Conservation (phyloP, 2,797 vertebrate species). For the Heteromormyrus szaboi region DNA sequence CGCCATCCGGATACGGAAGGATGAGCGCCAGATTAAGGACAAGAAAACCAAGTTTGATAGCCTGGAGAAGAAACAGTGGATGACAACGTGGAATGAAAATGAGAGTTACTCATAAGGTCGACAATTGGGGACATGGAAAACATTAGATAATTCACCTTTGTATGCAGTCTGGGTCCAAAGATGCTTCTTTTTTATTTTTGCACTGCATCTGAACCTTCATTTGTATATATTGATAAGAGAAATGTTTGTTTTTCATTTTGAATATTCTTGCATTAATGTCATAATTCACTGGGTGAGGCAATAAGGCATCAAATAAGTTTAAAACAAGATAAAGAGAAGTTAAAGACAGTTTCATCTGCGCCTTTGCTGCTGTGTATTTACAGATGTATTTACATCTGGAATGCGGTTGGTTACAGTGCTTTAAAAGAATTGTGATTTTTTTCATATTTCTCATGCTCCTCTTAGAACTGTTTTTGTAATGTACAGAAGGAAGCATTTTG, state of each 20-base stretch:
- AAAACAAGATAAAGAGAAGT: conserved; percentile 17
- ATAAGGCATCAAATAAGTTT: neutral
- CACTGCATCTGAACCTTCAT: conserved; percentile 32
- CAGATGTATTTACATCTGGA: neutral
- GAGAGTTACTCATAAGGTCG: conserved; percentile 77
- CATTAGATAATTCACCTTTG: neutral
- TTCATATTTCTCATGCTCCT: neutral
- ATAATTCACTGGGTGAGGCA: neutral
- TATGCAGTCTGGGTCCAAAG: neutral
- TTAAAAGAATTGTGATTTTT: neutral
- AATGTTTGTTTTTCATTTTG: neutral
- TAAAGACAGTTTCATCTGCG: neutral
- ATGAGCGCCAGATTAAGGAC: conserved; percentile 68
- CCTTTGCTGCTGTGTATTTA: neutral
- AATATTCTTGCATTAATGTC: neutral
- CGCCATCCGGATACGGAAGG: conserved; percentile 82
- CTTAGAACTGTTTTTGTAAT: conserved; percentile 6
- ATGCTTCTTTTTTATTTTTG: conserved; percentile 24
- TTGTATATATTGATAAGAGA: conserved; percentile 37
- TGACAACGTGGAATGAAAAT: conserved; percentile 85
- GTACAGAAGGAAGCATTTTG: conserved; percentile 55
- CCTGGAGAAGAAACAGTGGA: conserved; percentile 82
- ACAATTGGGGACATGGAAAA: neutral
- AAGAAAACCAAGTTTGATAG: conserved; percentile 58
- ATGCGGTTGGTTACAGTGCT: neutral